phyloP scores from a whole-genome alignment of 1,140 invertebrate species.

The Harlomillsia oculata region DNA sequence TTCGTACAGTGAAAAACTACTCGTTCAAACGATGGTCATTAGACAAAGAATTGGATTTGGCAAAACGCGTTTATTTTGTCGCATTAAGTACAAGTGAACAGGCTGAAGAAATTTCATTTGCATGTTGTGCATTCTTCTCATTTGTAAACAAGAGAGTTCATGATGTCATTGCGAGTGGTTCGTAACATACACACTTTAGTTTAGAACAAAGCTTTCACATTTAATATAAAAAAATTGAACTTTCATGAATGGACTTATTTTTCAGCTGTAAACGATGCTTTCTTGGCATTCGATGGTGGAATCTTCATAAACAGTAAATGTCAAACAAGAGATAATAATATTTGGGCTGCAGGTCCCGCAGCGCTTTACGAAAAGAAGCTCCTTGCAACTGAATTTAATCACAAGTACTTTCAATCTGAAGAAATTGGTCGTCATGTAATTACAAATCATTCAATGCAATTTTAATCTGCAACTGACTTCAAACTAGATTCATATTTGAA shows the following conservation, averaged over 20 bases:
- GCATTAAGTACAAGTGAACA: not conserved
- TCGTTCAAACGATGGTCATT: conserved; percentile 20
- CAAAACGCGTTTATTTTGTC: conserved; percentile 14
- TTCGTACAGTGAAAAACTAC: too few relatives aligned
- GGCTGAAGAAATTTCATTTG: conserved; percentile 9
- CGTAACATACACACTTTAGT: not conserved
- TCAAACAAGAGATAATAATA: conserved; percentile 57
- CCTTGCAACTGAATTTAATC: conserved; percentile 42
- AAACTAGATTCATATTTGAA: too few relatives aligned
- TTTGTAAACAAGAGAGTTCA: conserved; percentile 8
- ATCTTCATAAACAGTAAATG: conserved; percentile 57
- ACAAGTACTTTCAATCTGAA: conserved; percentile 46
- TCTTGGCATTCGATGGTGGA: conserved; percentile 58
- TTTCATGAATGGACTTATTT: too few relatives aligned
- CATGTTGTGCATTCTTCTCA: conserved; percentile 24
- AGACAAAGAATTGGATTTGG: conserved; percentile 2
- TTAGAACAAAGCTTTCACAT: not conserved
- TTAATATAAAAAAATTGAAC: too few relatives aligned
- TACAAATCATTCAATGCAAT: too few relatives aligned
- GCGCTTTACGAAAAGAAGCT: conserved; percentile 52
- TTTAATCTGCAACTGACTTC: too few relatives aligned
- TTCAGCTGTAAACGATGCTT: conserved; percentile 55
- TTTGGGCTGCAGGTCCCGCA: conserved; percentile 58
- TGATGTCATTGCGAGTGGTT: conserved; percentile 13
- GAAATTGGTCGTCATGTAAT: conserved; percentile 49